A percentile compares a stretch with the other conserved stretches of the same genome.
phyloP scores from a whole-genome alignment of 1,140 invertebrate genomes.

The Anadara kagoshimensis region DNA sequence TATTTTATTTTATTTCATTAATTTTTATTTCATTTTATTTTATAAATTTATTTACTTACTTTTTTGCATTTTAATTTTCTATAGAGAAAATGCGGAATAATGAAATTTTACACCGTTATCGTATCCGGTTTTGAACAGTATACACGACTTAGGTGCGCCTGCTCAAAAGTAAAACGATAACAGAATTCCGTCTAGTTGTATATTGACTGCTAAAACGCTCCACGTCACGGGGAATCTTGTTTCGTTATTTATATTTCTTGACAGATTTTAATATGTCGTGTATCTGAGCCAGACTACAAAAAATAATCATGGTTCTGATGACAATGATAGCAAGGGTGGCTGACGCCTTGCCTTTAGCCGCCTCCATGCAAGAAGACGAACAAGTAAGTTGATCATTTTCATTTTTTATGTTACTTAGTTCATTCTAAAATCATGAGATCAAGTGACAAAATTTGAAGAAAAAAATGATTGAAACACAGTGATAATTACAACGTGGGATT shows the following conservation, averaged over 20 bases:
- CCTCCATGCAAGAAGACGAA: slow-evolving; percentile 98
- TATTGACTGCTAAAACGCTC: neutral
- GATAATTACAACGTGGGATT: too few relatives aligned
- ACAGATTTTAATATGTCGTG: neutral
- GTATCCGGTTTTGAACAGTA: neutral
- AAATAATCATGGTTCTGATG: slow-evolving; percentile 89
- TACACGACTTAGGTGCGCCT: too few relatives aligned
- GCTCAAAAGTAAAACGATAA: too few relatives aligned
- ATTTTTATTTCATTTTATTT: too few relatives aligned
- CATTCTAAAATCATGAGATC: too few relatives aligned
- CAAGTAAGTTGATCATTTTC: slow-evolving; percentile 79
- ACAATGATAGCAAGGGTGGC: slow-evolving; percentile 97
- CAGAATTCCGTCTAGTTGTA: neutral
- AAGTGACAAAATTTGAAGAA: too few relatives aligned
- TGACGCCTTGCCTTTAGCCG: slow-evolving; percentile 96
- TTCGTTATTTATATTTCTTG: neutral
- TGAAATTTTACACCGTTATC: neutral
- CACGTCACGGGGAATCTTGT: slow-evolving; percentile 12
- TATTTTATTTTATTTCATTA: too few relatives aligned
- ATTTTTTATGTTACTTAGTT: too few relatives aligned
- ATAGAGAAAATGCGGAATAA: too few relatives aligned
- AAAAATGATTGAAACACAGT: too few relatives aligned
- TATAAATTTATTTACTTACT: too few relatives aligned
- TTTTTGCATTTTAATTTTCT: too few relatives aligned
- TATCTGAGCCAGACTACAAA: neutral